These are phyloP conservation scores for Hoplodrina ambigua DNA, from an alignment of 2,888 invertebrate species.

Conservation along the genomic window DNA sequence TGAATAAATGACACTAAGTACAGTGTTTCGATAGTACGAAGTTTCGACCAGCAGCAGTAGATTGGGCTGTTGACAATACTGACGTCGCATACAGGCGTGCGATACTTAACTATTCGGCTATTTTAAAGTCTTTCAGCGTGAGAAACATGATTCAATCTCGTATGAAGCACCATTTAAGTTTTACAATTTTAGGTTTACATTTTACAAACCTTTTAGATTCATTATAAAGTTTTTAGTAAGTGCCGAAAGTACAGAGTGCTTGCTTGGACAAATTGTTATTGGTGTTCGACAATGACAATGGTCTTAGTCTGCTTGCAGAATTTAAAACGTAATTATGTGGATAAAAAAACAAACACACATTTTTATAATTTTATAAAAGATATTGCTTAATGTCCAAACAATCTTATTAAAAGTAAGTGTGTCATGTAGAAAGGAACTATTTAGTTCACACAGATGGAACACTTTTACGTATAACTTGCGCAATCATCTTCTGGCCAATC, in stretches of 20 bases:
- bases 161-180: not conserved
- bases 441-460: too few species aligned
- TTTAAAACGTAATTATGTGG: not conserved
- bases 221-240: too few species aligned
- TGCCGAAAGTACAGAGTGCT: too few species aligned
- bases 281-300: not conserved
- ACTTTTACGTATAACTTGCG: conserved; percentile 48
- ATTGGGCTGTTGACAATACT: not conserved
- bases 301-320: not conserved
- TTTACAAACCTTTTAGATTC: not conserved
- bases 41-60: not conserved
- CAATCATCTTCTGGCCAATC: conserved; percentile 72
- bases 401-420: too few species aligned
- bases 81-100: not conserved
- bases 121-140: not conserved
- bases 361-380: not conserved
- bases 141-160: not conserved
- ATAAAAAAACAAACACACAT: not conserved
- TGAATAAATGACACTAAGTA: not conserved
- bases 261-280: not conserved
- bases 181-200: not conserved
- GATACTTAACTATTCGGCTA: not conserved
- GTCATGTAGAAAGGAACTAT: too few species aligned
- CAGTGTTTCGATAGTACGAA: conserved; percentile 1
- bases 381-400: not conserved